phyloP scores from a whole-genome alignment of 2,888 invertebrate species.

The Platynereis dumerilii region DNA sequence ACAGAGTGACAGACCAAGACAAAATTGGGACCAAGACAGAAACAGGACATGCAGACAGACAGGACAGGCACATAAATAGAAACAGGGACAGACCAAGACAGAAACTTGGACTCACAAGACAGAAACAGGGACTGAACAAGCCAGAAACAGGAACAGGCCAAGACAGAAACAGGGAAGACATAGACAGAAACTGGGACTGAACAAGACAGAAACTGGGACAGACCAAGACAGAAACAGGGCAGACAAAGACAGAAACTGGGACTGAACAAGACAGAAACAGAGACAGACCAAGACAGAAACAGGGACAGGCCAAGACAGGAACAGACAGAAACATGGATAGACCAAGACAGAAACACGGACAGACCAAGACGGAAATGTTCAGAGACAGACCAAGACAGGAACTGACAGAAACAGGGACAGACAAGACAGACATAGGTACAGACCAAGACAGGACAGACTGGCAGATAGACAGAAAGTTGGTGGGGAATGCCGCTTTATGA shows the following conservation, averaged over 20 bases:
- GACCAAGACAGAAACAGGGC: not conserved
- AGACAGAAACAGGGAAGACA: no score
- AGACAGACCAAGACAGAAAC: not conserved
- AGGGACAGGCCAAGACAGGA: not conserved
- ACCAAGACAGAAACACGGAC: not conserved
- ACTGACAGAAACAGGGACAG: not conserved
- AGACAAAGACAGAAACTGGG: not conserved
- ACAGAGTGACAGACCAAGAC: no score
- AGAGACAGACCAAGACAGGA: constrained; percentile 3
- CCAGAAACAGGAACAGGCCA: no score
- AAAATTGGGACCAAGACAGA: no score
- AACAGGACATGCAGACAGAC: no score
- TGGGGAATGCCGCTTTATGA: no score
- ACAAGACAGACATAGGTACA: no score
- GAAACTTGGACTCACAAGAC: no score
- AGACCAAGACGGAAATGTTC: not conserved
- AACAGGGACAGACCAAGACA: no score
- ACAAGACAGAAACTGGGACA: not conserved
- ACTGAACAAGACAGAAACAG: not conserved
- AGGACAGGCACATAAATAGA: no score
- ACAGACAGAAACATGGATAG: not conserved
- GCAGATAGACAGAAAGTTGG: no score
- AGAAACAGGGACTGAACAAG: not conserved
- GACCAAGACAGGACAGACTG: no score
- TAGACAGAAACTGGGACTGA: not conserved